Evolutionary conservation across 2,888 invertebrate genomes (phyloP).

Genomic region (Drosophila atripex): DNA sequence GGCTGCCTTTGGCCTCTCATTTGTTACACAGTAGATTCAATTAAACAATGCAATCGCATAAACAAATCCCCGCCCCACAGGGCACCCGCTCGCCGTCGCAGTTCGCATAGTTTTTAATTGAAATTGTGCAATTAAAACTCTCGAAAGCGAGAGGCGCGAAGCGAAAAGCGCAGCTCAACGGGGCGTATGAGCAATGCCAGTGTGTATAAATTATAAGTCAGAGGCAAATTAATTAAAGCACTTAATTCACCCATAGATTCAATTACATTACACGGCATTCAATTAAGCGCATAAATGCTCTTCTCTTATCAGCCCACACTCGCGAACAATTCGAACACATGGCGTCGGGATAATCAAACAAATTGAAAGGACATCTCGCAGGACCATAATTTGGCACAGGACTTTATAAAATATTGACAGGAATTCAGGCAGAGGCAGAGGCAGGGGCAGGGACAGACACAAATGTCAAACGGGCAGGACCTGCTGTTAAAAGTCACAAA

Average conservation of each 20-base stretch:
- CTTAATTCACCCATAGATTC: slow-evolving; percentile 65
- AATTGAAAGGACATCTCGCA: slow-evolving; percentile 31
- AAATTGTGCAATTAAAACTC: slow-evolving; percentile 71
- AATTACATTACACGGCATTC: slow-evolving; percentile 66
- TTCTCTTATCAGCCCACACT: neutral
- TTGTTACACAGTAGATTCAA: slow-evolving; percentile 67
- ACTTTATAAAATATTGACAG: slow-evolving; percentile 67
- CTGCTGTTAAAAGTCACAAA: slow-evolving; percentile 47
- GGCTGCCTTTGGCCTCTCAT: slow-evolving; percentile 41
- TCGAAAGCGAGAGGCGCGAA: slow-evolving; percentile 12
- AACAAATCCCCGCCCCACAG: slow-evolving; percentile 56
- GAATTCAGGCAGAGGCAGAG: too few species aligned
- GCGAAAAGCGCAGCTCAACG: slow-evolving; percentile 30
- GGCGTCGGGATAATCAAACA: slow-evolving; percentile 60
- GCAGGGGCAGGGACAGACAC: slow-evolving; percentile 43
- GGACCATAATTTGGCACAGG: slow-evolving; percentile 62
- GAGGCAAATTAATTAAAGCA: slow-evolving; percentile 68
- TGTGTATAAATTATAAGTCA: slow-evolving; percentile 54
- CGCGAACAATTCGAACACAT: slow-evolving; percentile 5
- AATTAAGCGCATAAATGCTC: slow-evolving; percentile 61
- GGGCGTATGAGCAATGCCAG: slow-evolving; percentile 62
- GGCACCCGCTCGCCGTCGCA: slow-evolving; percentile 13
- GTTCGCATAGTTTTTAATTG: slow-evolving; percentile 64
- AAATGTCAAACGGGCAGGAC: slow-evolving; percentile 3
- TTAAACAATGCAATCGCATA: slow-evolving; percentile 72